Conservation (phyloP, 1,140 invertebrate genomes). For the Plectrocnemia conspersa region DNA sequence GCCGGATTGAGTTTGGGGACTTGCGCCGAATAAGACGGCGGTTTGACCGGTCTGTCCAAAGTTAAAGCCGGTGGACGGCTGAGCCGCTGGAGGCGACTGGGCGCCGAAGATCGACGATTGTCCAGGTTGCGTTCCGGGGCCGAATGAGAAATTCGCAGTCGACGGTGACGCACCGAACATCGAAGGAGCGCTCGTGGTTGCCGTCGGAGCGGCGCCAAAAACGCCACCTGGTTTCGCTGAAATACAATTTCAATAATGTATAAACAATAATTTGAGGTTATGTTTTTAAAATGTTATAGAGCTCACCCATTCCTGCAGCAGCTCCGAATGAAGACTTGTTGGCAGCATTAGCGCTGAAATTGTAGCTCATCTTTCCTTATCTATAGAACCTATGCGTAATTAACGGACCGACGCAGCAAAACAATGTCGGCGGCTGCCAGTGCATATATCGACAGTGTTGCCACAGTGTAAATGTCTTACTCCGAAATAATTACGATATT, state of each 20-base stretch:
- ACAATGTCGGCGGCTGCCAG: too few relatives aligned
- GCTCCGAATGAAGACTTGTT: neutral
- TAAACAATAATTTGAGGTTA: neutral
- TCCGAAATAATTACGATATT: too few relatives aligned
- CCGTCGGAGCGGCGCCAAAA: slow-evolving; percentile 39
- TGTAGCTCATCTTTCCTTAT: slow-evolving; percentile 19
- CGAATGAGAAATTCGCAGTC: slow-evolving; percentile 6
- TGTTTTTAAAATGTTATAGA: neutral
- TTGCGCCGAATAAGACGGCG: slow-evolving; percentile 2
- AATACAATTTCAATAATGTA: neutral
- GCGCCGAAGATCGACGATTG: slow-evolving; percentile 41
- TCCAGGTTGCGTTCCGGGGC: slow-evolving; percentile 15
- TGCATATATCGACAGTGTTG: too few relatives aligned
- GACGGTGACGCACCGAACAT: slow-evolving; percentile 36
- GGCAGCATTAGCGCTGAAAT: slow-evolving; percentile 17
- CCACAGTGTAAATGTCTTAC: too few relatives aligned
- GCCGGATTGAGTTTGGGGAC: slow-evolving; percentile 3
- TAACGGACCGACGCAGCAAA: too few relatives aligned
- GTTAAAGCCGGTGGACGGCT: slow-evolving; percentile 42
- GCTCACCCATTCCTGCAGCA: neutral
- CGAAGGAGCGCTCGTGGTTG: slow-evolving; percentile 36
- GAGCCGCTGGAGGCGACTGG: slow-evolving; percentile 42
- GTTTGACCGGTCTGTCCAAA: slow-evolving; percentile 39
- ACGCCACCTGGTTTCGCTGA: neutral
- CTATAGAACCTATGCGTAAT: neutral